Base-by-base conservation (phyloP, 2,888 invertebrate species). In the Tricholauxania praeusta region DNA sequence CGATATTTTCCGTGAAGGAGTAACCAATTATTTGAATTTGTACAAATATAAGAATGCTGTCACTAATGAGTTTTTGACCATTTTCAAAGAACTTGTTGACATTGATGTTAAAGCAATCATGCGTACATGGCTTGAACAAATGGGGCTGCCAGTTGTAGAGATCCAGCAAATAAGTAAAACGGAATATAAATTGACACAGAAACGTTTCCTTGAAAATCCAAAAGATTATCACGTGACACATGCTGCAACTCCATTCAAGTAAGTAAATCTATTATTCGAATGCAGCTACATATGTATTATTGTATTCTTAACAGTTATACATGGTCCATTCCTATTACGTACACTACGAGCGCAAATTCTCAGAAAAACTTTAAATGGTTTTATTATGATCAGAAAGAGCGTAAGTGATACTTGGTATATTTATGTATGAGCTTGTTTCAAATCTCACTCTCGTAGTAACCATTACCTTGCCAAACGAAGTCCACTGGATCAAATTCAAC, bases 71-170 rank as follows among this genome's bases (percentile, higher is more conserved):
- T 89, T 96, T 60, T 91, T 95, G 82, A 87, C 79, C 0, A 84
- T 86, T 78, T 78, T 87, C 47, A 87, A 90, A 3, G 91, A 91
- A 62, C 86, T 96, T 28, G 86, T 87, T 10, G 85, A 89, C 70
- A 87, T 88, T 2, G 86, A 89, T 71, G 87, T 92, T 7, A 86
- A 86, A 7, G 84, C 89, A 55, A 91, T 95, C 73, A 94, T 97
- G 94, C 92, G 94, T 81, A 96, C 96, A 0, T 97, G 96, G 94
- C 96, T 95, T 0, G 89, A 91, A 57, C 96, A 97, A 87, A 95
- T 93, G 93, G 97, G 97, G 0, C 93, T 92, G 80, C 97, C 97
- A 0, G 89, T 96, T 0, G 88, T 97, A 3, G 90, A 88, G 2
- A 92, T 94, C 1, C 84, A 82, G 0, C 88, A 87, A 65, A 87